Percentiles rank a stretch among this genome's conserved stretches.
phyloP scores from a whole-genome alignment of 1,140 invertebrate genomes.

The Hyposmocoma kahamanoa region DNA sequence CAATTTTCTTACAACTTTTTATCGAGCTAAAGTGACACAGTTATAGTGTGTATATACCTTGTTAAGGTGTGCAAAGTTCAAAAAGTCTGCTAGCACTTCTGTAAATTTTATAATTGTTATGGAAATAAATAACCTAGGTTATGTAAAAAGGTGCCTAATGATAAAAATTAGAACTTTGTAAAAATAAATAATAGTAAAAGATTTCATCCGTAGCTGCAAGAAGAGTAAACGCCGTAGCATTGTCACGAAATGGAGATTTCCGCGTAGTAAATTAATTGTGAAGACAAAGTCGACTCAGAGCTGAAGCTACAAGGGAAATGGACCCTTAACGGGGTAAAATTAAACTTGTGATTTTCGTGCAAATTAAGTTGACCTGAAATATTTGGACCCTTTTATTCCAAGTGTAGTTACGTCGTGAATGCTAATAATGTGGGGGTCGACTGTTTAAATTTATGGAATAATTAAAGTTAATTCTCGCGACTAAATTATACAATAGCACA shows the following conservation, averaged over 20 bases:
- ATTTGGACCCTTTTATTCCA: conserved; percentile 64
- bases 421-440: conserved; percentile 63
- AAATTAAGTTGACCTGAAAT: conserved; percentile 61
- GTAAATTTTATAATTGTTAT: no score
- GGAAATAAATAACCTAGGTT: no score
- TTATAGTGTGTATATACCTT: no score
- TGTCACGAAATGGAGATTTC: conserved; percentile 63
- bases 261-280: conserved; percentile 64
- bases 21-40: no score
- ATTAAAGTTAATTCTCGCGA: conserved; percentile 62
- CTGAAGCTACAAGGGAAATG: conserved; percentile 58
- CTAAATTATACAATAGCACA: conserved; percentile 45
- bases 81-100: no score
- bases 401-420: conserved; percentile 59
- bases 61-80: no score
- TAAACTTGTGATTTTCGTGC: conserved; percentile 56
- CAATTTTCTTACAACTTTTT: no score
- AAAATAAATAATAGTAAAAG: no score
- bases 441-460: conserved; percentile 66
- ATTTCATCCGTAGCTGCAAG: no score
- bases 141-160: no score
- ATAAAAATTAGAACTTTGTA: no score
- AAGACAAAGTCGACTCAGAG: conserved; percentile 25
- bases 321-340: conserved; percentile 51
- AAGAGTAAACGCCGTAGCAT: conserved; percentile 48